Conservation (phyloP, 1,140 invertebrate species). For the Elymnias hypermnestra region DNA sequence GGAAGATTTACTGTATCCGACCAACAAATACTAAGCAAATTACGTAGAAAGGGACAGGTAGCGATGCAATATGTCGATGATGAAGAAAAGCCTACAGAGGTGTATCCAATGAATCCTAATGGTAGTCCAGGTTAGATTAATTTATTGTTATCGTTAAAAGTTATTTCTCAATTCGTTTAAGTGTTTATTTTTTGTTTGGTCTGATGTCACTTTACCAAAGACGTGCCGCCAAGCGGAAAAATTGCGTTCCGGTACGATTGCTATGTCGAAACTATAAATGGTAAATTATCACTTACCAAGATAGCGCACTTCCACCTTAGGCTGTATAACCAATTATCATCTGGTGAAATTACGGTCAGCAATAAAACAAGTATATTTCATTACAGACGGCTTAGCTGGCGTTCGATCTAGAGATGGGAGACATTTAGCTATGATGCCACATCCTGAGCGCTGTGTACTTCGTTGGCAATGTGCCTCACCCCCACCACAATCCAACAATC, state of each 20-base stretch:
- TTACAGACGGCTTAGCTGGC: slow-evolving; percentile 87
- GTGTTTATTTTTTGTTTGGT: too few species aligned
- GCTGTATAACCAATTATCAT: too few species aligned
- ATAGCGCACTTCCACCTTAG: too few species aligned
- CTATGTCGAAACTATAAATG: too few species aligned
- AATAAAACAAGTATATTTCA: too few species aligned
- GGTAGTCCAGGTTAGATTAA: slow-evolving; percentile 84
- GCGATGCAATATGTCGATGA: slow-evolving; percentile 92
- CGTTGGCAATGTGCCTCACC: slow-evolving; percentile 92
- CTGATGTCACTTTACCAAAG: too few species aligned
- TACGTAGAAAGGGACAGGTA: slow-evolving; percentile 79
- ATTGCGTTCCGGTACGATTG: too few species aligned
- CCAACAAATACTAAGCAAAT: slow-evolving; percentile 58
- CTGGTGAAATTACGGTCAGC: too few species aligned
- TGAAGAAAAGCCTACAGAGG: slow-evolving; percentile 82
- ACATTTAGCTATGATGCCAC: slow-evolving; percentile 98
- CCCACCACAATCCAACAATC: slow-evolving; percentile 45
- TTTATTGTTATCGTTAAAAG: neutral
- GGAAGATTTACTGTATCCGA: slow-evolving; percentile 82
- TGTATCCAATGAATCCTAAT: slow-evolving; percentile 96
- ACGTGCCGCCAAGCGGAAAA: too few species aligned
- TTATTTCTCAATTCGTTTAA: too few species aligned
- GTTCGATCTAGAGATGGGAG: slow-evolving; percentile 92
- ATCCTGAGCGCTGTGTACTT: slow-evolving; percentile 93
- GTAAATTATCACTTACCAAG: too few species aligned